Evolutionary conservation across 2,113 vertebrate genomes (phyloP).

Genomic region (Chaenogobius annularis): DNA sequence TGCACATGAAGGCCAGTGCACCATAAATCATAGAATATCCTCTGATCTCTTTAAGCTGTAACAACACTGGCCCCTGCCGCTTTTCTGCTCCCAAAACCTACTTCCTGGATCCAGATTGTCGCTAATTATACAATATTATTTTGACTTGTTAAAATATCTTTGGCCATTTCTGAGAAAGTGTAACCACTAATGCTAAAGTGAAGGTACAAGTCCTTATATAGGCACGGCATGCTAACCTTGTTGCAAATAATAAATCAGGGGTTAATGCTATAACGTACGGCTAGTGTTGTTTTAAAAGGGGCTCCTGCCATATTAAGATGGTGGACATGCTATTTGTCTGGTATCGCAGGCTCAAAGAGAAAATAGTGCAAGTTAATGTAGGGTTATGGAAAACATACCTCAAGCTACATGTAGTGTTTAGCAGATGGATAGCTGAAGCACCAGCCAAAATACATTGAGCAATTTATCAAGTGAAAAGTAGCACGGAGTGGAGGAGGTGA

Average conservation of each 20-base stretch:
- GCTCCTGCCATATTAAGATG: neutral
- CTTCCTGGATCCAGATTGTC: neutral
- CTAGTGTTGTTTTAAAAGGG: neutral
- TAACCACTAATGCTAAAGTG: neutral
- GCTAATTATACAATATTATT: neutral
- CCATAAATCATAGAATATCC: neutral
- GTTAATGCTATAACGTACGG: neutral
- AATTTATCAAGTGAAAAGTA: neutral
- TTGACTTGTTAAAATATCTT: neutral
- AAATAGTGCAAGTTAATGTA: neutral
- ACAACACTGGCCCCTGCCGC: neutral
- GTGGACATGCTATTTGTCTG: neutral
- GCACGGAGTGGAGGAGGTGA: neutral
- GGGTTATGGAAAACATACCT: neutral
- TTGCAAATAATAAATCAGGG: neutral
- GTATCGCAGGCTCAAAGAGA: neutral
- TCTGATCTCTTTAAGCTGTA: slow-evolving; percentile 4
- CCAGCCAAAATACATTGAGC: neutral
- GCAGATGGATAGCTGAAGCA: neutral
- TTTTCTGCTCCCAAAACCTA: neutral
- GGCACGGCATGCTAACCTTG: neutral
- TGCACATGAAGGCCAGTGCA: neutral
- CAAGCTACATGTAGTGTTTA: neutral
- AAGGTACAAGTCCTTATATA: neutral
- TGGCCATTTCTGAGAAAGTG: neutral